A percentile compares a stretch with the other conserved stretches of the same genome.
Evolutionary conservation across 2,797 vertebrate genomes (phyloP).

Genomic region (Gallinago stenura): DNA sequence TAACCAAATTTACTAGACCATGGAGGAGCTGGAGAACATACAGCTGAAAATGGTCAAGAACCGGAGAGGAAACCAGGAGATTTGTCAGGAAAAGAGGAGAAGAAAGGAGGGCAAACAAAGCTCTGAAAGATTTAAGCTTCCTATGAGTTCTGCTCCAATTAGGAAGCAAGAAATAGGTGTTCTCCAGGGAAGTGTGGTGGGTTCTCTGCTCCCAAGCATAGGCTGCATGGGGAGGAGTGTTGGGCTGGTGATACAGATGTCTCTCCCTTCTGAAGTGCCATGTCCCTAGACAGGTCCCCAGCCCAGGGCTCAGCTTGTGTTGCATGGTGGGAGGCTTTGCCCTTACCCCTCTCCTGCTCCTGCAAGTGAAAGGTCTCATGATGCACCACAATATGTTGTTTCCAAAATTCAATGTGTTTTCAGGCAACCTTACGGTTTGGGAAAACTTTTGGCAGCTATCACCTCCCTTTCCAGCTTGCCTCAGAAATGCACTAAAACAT

Average conservation of each 20-base stretch:
- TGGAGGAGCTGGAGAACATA: neutral
- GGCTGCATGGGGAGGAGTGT: neutral
- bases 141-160: neutral
- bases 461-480: neutral
- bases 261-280: neutral
- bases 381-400: neutral
- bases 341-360: neutral
- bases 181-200: neutral
- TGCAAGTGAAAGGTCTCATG: neutral
- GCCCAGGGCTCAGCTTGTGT: accelerated
- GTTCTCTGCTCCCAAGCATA: accelerated
- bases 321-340: neutral
- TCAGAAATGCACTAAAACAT: neutral
- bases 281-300: too few species aligned
- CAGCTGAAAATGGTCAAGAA: neutral
- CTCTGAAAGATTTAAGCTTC: neutral
- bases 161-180: neutral
- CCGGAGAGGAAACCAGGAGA: neutral
- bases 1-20: neutral
- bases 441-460: neutral
- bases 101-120: neutral
- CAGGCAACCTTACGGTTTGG: neutral
- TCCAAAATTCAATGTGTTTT: neutral
- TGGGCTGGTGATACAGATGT: accelerated
- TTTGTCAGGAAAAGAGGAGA: neutral